A percentile compares a stretch with the other conserved stretches of the same genome.
These are phyloP conservation scores for Amorpha juglandis DNA, from an alignment of 2,888 invertebrate genomes.

Conservation along the genomic window DNA sequence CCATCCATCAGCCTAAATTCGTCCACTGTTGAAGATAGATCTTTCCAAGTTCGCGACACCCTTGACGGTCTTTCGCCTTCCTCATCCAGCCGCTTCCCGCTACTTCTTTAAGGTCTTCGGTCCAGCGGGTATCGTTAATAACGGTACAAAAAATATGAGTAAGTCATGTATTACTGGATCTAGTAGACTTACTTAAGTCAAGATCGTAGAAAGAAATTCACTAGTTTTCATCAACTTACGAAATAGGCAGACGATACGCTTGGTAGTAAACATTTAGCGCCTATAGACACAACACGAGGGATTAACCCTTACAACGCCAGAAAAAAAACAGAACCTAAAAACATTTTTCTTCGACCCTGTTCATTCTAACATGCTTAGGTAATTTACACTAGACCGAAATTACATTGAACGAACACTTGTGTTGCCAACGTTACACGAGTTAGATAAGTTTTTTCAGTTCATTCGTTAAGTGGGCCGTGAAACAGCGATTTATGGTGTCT, in stretches of 20 bases:
- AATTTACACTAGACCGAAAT: background rate
- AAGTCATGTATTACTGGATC: no score
- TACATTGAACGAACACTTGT: constrained; percentile 35
- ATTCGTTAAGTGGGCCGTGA: constrained; percentile 79
- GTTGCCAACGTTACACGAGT: constrained; percentile 50
- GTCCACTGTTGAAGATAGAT: no score
- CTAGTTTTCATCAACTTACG: background rate
- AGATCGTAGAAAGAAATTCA: background rate
- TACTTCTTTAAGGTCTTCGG: no score
- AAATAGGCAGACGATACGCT: background rate
- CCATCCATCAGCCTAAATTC: no score
- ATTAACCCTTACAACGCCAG: background rate
- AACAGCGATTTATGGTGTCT: constrained; percentile 71
- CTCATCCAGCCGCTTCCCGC: no score
- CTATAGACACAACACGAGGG: background rate
- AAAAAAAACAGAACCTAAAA: constrained; percentile 1
- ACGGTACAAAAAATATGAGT: no score
- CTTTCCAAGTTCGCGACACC: no score
- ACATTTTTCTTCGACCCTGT: background rate
- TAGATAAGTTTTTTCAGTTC: constrained; percentile 80
- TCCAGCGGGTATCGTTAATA: no score
- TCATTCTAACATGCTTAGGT: background rate
- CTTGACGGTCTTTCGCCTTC: no score
- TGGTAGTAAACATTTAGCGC: background rate
- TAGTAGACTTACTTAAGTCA: no score